phyloP scores from a whole-genome alignment of 2,888 invertebrate species.

The Leptogaster cylindrica region DNA sequence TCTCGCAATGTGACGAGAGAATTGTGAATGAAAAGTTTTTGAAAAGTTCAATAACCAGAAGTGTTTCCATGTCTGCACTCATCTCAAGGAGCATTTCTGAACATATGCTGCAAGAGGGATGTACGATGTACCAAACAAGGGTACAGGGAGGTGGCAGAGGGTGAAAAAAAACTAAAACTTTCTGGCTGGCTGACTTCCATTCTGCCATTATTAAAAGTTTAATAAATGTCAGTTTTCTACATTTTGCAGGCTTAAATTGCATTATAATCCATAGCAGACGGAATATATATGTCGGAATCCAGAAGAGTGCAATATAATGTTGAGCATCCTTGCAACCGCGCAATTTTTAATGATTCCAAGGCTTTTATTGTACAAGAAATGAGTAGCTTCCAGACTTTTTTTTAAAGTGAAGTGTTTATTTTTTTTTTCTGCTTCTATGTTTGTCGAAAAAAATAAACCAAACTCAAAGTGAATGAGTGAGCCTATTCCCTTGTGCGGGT shows the following conservation, averaged over 20 bases:
- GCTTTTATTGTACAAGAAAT: not conserved
- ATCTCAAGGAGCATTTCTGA: constrained; percentile 11
- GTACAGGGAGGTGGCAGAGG: not conserved
- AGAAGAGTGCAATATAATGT: constrained; percentile 3
- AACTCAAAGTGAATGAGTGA: not conserved
- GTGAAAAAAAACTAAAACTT: constrained; percentile 31
- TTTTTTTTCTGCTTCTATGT: too few relatives aligned
- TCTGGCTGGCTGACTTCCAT: constrained; percentile 18
- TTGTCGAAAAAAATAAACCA: too few relatives aligned
- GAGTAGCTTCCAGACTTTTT: too few relatives aligned
- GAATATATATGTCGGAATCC: constrained; percentile 1
- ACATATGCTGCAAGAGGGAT: constrained; percentile 23
- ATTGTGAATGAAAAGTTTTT: constrained; percentile 19
- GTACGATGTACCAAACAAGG: constrained; percentile 22
- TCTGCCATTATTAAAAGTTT: constrained; percentile 31
- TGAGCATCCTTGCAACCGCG: not conserved
- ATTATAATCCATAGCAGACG: constrained; percentile 12
- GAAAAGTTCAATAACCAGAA: constrained; percentile 30
- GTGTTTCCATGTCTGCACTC: not conserved
- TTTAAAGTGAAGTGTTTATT: too few relatives aligned
- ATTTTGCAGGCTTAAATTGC: constrained; percentile 24
- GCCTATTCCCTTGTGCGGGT: not conserved
- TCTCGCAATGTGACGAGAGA: too few relatives aligned
- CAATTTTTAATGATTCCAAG: not conserved
- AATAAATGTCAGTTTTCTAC: constrained; percentile 37